These are phyloP conservation scores for Brachypodius melanocephalos DNA, from an alignment of 2,113 vertebrate species.

Conservation along the genomic window DNA sequence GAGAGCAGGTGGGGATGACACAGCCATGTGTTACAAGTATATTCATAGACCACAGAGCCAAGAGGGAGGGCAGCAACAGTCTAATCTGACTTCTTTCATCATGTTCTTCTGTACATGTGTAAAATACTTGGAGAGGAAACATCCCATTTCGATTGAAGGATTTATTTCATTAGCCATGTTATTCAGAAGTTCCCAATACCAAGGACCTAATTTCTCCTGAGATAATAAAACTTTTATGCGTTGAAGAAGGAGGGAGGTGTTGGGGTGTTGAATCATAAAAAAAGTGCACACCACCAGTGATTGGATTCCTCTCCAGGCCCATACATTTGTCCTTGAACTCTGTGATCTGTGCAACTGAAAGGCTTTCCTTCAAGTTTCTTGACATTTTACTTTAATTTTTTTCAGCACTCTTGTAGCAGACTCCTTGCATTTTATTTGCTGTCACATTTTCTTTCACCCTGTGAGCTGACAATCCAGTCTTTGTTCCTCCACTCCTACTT, in stretches of 20 bases:
- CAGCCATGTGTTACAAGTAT: background rate
- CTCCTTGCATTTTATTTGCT: background rate
- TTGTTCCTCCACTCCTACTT: background rate
- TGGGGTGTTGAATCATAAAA: background rate
- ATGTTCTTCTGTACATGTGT: background rate
- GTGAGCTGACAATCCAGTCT: background rate
- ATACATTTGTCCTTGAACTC: background rate
- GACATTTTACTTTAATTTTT: background rate
- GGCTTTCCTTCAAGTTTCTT: background rate
- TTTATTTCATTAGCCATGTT: background rate
- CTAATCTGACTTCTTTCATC: background rate
- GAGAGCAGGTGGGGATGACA: background rate
- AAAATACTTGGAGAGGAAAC: background rate
- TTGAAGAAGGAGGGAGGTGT: background rate
- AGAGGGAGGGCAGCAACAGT: background rate
- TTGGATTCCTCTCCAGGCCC: background rate
- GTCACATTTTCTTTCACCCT: background rate
- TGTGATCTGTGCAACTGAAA: background rate
- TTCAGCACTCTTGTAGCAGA: background rate
- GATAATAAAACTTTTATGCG: background rate
- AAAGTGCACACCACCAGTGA: rapidly evolving
- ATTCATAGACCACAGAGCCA: background rate
- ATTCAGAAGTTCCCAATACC: background rate
- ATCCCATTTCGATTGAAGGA: background rate
- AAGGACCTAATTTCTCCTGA: background rate